These are phyloP conservation scores for Podilymbus podiceps DNA, from an alignment of 2,113 vertebrate species.

Conservation along the genomic window DNA sequence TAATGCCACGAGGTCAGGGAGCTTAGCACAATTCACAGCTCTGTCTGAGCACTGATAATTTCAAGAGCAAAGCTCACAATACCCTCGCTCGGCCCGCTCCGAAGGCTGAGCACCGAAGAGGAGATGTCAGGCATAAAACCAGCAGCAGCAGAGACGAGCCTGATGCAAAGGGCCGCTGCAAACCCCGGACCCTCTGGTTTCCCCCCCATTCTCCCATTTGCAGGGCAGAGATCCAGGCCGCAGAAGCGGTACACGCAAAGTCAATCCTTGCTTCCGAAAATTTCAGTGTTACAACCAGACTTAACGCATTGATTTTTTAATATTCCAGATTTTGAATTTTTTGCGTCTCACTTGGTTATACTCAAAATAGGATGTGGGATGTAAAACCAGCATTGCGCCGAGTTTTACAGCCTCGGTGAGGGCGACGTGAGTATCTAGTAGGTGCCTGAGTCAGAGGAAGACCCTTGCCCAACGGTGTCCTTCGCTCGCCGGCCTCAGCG, in stretches of 20 bases:
- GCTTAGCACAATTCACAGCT: neutral
- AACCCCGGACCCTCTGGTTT: rapidly evolving
- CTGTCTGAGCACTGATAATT: neutral
- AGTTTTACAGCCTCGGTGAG: rapidly evolving
- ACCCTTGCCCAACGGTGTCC: rapidly evolving
- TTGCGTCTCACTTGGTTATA: neutral
- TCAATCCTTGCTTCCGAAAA: neutral
- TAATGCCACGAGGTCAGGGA: neutral
- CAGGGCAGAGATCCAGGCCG: neutral
- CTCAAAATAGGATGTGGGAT: neutral
- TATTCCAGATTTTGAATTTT: neutral
- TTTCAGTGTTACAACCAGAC: neutral
- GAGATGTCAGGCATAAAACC: rapidly evolving
- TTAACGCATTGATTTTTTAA: neutral
- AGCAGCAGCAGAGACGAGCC: neutral
- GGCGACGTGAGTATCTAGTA: rapidly evolving
- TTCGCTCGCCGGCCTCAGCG: neutral
- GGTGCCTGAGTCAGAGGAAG: neutral
- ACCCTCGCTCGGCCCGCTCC: rapidly evolving
- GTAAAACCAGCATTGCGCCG: neutral
- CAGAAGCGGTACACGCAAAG: neutral
- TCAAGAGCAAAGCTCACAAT: neutral
- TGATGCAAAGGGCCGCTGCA: neutral
- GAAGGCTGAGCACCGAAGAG: neutral
- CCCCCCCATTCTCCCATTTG: neutral